Conservation (phyloP, 2,888 invertebrate species). For the Catocala nupta region DNA sequence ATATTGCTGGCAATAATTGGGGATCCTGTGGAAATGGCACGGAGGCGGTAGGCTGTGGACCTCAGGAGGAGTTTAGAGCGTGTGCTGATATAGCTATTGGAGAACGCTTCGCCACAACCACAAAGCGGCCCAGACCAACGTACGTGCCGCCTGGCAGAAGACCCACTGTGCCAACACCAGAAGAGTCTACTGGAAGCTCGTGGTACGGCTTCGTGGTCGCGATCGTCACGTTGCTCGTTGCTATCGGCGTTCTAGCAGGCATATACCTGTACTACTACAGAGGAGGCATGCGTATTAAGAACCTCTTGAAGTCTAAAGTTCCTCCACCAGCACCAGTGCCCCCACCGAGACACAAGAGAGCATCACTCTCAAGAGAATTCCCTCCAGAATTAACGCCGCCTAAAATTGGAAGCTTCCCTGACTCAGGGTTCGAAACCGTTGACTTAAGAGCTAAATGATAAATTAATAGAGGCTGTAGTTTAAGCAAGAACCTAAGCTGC, state of each 20-base stretch:
- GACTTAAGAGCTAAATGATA: constrained; percentile 75
- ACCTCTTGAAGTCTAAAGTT: constrained; percentile 85
- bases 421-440: constrained; percentile 83
- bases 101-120: constrained; percentile 80
- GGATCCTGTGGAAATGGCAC: constrained; percentile 91
- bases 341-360: constrained; percentile 78
- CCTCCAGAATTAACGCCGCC: constrained; percentile 74
- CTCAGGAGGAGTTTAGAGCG: constrained; percentile 95
- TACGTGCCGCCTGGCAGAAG: constrained; percentile 79
- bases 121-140: constrained; percentile 78
- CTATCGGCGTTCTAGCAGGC: constrained; percentile 89
- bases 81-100: constrained; percentile 94
- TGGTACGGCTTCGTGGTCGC: constrained; percentile 88
- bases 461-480: constrained; percentile 42
- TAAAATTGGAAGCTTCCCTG: constrained; percentile 72
- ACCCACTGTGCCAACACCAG: constrained; percentile 76
- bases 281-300: constrained; percentile 90
- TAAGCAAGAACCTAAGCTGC: constrained; percentile 46
- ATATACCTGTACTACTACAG: constrained; percentile 93
- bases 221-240: constrained; percentile 89
- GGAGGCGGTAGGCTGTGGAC: constrained; percentile 94
- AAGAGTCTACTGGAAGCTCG: constrained; percentile 80
- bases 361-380: constrained; percentile 75
- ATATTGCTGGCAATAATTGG: constrained; percentile 95
- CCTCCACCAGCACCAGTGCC: constrained; percentile 75